phyloP scores from a whole-genome alignment of 2,888 invertebrate genomes.

The Hartigia nigra region DNA sequence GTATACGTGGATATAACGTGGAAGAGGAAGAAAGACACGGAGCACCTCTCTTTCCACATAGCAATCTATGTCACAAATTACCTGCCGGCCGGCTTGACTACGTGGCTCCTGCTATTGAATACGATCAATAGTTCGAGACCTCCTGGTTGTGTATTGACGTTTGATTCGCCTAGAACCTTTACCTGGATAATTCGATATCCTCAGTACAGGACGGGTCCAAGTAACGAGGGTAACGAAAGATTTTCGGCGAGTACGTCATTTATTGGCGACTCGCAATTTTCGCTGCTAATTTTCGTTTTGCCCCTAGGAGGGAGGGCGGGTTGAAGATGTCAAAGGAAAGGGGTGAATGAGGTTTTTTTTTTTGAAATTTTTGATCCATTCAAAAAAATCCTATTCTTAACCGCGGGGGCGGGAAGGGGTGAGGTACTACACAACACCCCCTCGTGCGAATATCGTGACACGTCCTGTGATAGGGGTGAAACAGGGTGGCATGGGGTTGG shows the following conservation, averaged over 20 bases:
- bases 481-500: constrained; percentile 8
- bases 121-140: not conserved
- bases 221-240: not conserved
- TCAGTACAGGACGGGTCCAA: not conserved
- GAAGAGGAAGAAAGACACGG: not conserved
- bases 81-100: not conserved
- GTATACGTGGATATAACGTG: not conserved
- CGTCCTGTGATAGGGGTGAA: not conserved
- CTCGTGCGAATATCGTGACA: not conserved
- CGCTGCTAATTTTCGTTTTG: not conserved
- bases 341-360: not conserved
- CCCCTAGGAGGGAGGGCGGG: not conserved
- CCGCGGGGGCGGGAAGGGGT: not conserved
- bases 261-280: not conserved
- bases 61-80: not conserved
- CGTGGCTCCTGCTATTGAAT: not conserved
- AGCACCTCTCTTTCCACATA: not conserved
- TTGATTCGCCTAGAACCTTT: not conserved
- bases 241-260: not conserved
- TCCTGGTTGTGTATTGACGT: not conserved
- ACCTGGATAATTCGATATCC: not conserved
- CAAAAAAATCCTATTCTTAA: not conserved
- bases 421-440: not conserved
- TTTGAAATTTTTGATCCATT: not conserved
- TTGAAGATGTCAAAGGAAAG: not conserved